These are phyloP conservation scores for Cricetomys ansorgei DNA, from an alignment of 2,113 vertebrate species.

Conservation along the genomic window DNA sequence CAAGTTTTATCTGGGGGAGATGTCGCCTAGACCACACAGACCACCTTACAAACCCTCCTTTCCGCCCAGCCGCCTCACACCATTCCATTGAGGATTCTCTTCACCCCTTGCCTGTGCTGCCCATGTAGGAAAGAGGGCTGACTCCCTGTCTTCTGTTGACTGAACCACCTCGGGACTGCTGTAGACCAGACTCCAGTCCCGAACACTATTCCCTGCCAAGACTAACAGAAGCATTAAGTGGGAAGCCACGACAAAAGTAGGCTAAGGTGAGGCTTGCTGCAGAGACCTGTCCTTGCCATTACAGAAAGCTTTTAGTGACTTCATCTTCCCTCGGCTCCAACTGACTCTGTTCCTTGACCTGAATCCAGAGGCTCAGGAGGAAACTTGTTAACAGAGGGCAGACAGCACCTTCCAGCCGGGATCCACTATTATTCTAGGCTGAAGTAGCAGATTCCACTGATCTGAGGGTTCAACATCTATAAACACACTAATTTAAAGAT, in stretches of 20 bases:
- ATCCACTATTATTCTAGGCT: background rate
- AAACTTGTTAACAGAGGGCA: background rate
- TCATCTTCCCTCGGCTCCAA: background rate
- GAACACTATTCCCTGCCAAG: background rate
- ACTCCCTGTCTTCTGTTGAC: background rate
- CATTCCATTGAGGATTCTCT: too few relatives aligned
- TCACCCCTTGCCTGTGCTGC: background rate
- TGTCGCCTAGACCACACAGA: background rate
- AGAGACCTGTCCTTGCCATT: background rate
- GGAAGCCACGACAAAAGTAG: background rate
- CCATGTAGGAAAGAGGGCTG: background rate
- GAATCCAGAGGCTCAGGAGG: too few relatives aligned
- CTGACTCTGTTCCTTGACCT: background rate
- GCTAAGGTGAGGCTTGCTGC: background rate
- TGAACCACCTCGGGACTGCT: background rate
- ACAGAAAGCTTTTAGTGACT: background rate
- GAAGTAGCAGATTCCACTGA: background rate
- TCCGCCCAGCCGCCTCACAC: background rate
- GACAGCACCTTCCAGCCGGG: background rate
- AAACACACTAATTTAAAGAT: background rate
- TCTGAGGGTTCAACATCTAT: background rate
- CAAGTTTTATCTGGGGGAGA: background rate
- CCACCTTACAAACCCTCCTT: too few relatives aligned
- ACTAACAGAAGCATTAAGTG: background rate
- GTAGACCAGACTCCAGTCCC: background rate